Base-by-base conservation (phyloP, 2,888 invertebrate species). In the Orchestes rusci region DNA sequence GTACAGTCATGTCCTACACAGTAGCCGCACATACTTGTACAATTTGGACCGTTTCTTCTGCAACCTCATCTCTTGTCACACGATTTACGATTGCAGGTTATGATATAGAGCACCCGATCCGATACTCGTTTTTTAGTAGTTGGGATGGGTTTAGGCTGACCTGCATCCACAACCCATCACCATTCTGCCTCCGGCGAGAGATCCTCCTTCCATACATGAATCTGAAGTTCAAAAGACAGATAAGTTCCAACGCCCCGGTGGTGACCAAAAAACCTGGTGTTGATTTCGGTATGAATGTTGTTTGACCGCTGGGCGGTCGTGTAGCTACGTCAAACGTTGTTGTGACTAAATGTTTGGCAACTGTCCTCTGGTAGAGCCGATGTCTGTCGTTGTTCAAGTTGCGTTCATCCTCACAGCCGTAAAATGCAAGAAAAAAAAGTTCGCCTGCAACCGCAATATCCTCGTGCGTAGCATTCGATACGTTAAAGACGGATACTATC, bases 311-410 rank as follows among this genome's bases (percentile, higher is more conserved):
- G 23, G 23, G 23, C 23, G 23, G 23, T 7, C 5, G 23, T 23
- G 23, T 23, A 23, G 23, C 23, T 23, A 23, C 23, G 10, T 23
- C 23, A 23, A 23, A 23, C 7, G 23, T 23, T 10, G 10, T 23
- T 23, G 23, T 35, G 7, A 35, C 35, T 10, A 7, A 35, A 15
- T 35, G 12, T 10, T 35, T 35, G 35, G 35, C 8, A 35, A 35
- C 35, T 35, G 35, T 23, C 23, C 17, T 13, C 35, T 18, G 16
- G n/a, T n/a, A n/a, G n/a, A n/a, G n/a, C n/a, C n/a, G n/a, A n/a
- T n/a, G n/a, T n/a, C n/a, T n/a, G n/a, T 7, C 23, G 10, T 23
- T 23, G 23, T 23, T 23, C 10, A 23, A 23, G 23, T 23, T 23
- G 10, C 23, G 7, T 23, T 23, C 23, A 5, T 23, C 23, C 10